Evolutionary conservation across 2,113 vertebrate genomes (phyloP).

Genomic region (Urocynchramus pylzowi): DNA sequence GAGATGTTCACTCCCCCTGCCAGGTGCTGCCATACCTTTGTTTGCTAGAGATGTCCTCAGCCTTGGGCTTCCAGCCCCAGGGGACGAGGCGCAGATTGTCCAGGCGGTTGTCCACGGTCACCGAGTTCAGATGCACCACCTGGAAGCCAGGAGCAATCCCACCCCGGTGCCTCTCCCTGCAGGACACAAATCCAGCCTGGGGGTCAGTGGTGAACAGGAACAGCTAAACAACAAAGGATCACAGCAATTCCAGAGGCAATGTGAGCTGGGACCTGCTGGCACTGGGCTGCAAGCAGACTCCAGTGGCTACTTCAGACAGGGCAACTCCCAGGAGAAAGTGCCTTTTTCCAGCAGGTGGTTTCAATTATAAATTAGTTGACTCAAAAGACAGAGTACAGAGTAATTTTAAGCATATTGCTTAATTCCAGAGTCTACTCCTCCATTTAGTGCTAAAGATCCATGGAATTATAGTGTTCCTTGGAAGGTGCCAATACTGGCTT

Average conservation of each 20-base stretch:
- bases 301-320: not conserved
- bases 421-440: not conserved
- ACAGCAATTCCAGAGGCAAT: not conserved
- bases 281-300: not conserved
- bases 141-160: conserved; percentile 95
- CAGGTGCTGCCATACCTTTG: conserved; percentile 79
- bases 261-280: not conserved
- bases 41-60: conserved; percentile 94
- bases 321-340: not conserved
- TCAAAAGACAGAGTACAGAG: not conserved
- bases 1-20: not conserved
- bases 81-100: conserved; percentile 94
- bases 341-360: not conserved
- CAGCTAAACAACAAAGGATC: not conserved
- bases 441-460: not conserved
- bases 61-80: conserved; percentile 89
- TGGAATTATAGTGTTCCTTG: not conserved
- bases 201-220: not conserved
- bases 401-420: not conserved
- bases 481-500: not conserved
- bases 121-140: conserved; percentile 94
- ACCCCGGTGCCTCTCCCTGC: conserved; percentile 94
- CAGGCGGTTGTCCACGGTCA: conserved; percentile 95
- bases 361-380: not conserved
- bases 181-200: not conserved